Percentiles rank a stretch among this genome's conserved stretches.
Evolutionary conservation across 2,888 invertebrate species (phyloP).

Genomic region (Scaptomyza reducta): DNA sequence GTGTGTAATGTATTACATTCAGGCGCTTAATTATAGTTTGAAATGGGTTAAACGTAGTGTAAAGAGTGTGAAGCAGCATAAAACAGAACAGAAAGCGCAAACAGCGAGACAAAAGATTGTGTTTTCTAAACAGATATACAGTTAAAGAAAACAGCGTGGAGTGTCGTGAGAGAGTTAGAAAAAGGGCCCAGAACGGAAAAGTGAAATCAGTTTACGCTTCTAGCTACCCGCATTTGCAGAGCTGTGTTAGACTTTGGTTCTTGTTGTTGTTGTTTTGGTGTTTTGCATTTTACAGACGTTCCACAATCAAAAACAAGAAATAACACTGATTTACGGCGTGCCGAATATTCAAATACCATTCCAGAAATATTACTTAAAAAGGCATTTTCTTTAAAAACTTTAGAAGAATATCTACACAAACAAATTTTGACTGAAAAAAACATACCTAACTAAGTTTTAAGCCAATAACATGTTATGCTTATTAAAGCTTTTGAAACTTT

Average conservation of each 20-base stretch:
- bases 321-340: constrained; percentile 8
- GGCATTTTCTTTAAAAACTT: too few relatives aligned
- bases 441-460: too few relatives aligned
- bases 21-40: constrained; percentile 48
- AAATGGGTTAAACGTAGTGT: constrained; percentile 54
- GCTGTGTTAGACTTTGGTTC: constrained; percentile 31
- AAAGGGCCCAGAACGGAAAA: constrained; percentile 36
- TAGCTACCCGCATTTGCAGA: constrained; percentile 45
- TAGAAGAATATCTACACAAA: too few relatives aligned
- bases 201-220: constrained; percentile 56
- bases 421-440: too few relatives aligned
- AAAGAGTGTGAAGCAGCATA: constrained; percentile 52
- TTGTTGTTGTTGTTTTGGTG: constrained; percentile 22
- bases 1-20: constrained; percentile 16
- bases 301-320: constrained; percentile 17
- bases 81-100: constrained; percentile 56
- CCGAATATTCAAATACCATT: constrained; percentile 19
- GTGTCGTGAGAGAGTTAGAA: constrained; percentile 1
- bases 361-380: constrained; percentile 4
- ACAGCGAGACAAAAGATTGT: constrained; percentile 50
- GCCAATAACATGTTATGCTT: too few relatives aligned
- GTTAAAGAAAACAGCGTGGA: constrained; percentile 25
- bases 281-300: constrained; percentile 26
- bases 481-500: too few relatives aligned
- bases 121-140: constrained; percentile 25